Conservation (phyloP, 92 coral and sea anemone species). For the Parazoanthus darwini region DNA sequence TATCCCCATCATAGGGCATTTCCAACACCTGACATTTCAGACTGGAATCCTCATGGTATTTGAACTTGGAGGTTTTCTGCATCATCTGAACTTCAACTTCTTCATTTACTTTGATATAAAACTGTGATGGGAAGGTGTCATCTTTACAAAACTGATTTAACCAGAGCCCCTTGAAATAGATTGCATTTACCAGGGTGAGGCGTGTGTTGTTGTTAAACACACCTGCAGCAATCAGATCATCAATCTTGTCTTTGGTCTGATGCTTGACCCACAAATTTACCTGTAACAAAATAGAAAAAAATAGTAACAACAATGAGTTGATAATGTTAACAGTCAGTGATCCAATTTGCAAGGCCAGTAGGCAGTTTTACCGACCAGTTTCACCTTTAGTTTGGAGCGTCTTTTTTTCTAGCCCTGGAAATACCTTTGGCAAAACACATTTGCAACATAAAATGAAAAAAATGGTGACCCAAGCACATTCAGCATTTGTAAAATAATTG, state of each 20-base stretch:
- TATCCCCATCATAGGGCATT: constrained; percentile 65
- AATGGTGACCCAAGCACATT: too few species aligned
- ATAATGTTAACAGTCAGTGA: not conserved
- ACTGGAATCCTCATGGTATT: constrained; percentile 33
- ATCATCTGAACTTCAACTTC: constrained; percentile 70
- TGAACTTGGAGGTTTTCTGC: constrained; percentile 65
- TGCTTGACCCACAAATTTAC: constrained; percentile 82
- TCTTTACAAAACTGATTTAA: constrained; percentile 57
- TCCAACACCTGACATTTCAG: constrained; percentile 72
- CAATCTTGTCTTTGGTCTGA: constrained; percentile 74
- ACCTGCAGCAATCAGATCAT: constrained; percentile 58
- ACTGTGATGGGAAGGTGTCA: constrained; percentile 50
- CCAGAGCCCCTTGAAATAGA: constrained; percentile 96
- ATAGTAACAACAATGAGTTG: too few species aligned
- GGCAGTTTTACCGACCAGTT: not conserved
- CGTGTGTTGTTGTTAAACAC: constrained; percentile 60
- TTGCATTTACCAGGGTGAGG: constrained; percentile 77
- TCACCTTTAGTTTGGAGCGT: too few species aligned
- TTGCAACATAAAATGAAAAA: too few species aligned
- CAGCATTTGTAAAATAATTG: too few species aligned
- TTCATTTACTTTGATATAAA: constrained; percentile 48
- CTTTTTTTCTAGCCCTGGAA: too few species aligned
- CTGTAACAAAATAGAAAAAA: not conserved
- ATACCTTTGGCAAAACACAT: too few species aligned
- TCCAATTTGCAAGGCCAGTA: not conserved